A percentile compares a stretch with the other conserved stretches of the same genome.
Evolutionary conservation across 2,113 vertebrate species (phyloP).

Genomic region (Equus przewalskii): DNA sequence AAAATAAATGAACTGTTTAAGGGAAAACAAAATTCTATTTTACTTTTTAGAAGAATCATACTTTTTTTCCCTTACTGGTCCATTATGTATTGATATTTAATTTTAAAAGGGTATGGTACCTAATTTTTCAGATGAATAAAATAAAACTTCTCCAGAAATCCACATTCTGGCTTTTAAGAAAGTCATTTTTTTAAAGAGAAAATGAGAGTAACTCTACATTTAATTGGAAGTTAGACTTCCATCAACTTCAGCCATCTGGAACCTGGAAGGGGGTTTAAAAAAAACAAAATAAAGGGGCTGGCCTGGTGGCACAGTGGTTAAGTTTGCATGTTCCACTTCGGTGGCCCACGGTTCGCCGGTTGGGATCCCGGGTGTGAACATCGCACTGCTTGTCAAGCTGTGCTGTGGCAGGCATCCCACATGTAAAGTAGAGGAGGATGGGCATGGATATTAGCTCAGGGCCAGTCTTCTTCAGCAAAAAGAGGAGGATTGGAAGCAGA

Average conservation of each 20-base stretch:
- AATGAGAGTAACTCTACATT: not conserved
- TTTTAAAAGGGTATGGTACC: not conserved
- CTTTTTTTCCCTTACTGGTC: not conserved
- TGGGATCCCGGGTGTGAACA: no score
- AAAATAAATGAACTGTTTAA: not conserved
- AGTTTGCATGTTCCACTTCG: no score
- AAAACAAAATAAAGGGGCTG: not conserved
- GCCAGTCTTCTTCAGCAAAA: no score
- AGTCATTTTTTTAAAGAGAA: not conserved
- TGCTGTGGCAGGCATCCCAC: no score
- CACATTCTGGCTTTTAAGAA: not conserved
- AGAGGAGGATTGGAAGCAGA: no score
- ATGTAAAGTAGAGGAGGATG: no score
- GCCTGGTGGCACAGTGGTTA: no score
- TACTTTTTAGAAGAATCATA: not conserved
- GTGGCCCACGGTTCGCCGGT: no score
- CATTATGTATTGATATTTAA: conserved; percentile 16
- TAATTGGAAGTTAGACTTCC: conserved; percentile 20
- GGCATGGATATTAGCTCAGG: no score
- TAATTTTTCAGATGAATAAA: conserved; percentile 50
- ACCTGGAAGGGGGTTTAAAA: not conserved
- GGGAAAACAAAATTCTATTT: conserved; percentile 4
- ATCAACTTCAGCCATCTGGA: conserved; percentile 7
- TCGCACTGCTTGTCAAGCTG: no score
- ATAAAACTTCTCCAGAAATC: conserved; percentile 44